A percentile compares a stretch with the other conserved stretches of the same genome.
These are phyloP conservation scores for Magallana nippona DNA, from an alignment of 2,888 invertebrate genomes.

Conservation along the genomic window DNA sequence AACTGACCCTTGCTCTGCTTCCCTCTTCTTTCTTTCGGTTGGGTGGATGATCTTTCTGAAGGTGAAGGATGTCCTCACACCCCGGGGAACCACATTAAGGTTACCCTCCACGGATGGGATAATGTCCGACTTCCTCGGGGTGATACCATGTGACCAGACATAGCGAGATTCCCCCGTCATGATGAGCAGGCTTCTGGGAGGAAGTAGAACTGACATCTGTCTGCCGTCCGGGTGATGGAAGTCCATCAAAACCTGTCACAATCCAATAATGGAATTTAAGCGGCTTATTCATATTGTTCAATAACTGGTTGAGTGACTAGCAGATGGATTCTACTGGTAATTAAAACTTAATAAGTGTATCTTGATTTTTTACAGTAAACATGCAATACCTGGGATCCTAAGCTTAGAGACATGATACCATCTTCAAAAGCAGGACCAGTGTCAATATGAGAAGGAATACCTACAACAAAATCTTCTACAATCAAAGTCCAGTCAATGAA, in stretches of 20 bases:
- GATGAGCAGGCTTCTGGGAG: conserved; percentile 87
- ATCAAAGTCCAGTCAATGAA: background rate
- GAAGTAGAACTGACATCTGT: conserved; percentile 85
- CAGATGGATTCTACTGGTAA: no score
- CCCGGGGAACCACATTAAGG: conserved; percentile 80
- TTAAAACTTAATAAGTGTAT: no score
- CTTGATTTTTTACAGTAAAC: background rate
- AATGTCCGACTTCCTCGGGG: conserved; percentile 89
- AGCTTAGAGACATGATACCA: conserved; percentile 91
- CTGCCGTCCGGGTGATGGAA: conserved; percentile 86
- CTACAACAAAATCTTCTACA: conserved; percentile 79
- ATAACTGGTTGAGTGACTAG: no score
- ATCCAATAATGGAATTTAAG: background rate
- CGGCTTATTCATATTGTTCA: background rate
- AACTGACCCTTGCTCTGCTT: conserved; percentile 67
- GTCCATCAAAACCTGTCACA: conserved; percentile 87
- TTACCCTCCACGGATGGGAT: conserved; percentile 82
- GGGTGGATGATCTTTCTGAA: conserved; percentile 84
- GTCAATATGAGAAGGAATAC: conserved; percentile 97
- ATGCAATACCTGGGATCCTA: conserved; percentile 86
- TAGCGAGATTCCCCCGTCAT: conserved; percentile 90
- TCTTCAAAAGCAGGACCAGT: conserved; percentile 96
- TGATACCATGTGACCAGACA: conserved; percentile 83
- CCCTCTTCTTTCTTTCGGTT: conserved; percentile 46
- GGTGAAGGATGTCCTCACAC: conserved; percentile 89